A percentile compares a stretch with the other conserved stretches of the same genome.
Evolutionary conservation across 2,113 vertebrate species (phyloP).

Genomic region (Xiphophorus couchianus): DNA sequence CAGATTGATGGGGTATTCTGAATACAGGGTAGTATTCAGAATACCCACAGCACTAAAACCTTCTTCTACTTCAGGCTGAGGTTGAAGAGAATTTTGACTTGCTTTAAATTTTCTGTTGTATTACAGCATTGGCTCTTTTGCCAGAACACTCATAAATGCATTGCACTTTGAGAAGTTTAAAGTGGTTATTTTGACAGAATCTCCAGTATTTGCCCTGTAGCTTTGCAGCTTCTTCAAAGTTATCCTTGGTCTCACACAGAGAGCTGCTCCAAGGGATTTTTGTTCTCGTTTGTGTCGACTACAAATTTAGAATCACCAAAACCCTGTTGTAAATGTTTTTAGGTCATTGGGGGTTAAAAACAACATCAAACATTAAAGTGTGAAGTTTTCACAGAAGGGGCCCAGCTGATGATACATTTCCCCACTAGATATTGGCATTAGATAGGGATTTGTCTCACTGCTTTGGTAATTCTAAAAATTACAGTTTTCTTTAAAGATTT

Average conservation of each 20-base stretch:
- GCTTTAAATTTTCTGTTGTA: neutral
- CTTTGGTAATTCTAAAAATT: conserved; percentile 10
- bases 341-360: neutral
- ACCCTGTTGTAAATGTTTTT: neutral
- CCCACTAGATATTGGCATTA: neutral
- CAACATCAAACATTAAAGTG: neutral
- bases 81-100: neutral
- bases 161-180: neutral
- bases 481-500: neutral
- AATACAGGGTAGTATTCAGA: no score
- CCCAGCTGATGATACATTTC: neutral
- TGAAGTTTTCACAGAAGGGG: neutral
- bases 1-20: no score
- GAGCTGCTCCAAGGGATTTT: neutral
- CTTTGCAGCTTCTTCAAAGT: neutral
- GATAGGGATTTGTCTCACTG: conserved; percentile 5
- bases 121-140: neutral
- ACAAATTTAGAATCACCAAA: neutral
- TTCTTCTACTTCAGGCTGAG: neutral
- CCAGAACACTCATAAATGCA: neutral
- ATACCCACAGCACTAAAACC: neutral
- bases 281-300: neutral
- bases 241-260: neutral
- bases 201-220: neutral
- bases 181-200: neutral